Percentiles rank a stretch among this genome's conserved stretches.
These are phyloP conservation scores for Cydia fagiglandana DNA, from an alignment of 1,140 invertebrate genomes.

Conservation along the genomic window DNA sequence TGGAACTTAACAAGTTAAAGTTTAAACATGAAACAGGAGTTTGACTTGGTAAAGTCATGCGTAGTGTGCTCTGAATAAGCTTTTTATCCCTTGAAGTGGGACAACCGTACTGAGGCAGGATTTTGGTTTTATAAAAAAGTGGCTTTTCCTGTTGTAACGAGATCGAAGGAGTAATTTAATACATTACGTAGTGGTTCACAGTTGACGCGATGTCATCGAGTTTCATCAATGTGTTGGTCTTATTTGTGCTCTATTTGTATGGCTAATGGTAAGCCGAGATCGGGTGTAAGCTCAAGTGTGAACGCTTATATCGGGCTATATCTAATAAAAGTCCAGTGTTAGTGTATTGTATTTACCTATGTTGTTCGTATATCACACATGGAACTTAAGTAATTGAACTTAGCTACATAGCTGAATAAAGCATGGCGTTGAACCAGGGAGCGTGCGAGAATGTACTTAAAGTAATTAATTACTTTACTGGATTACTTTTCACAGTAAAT, in stretches of 20 bases:
- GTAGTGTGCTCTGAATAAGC: constrained; percentile 29
- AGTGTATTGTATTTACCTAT: not conserved
- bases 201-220: constrained; percentile 24
- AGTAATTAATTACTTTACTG: constrained; percentile 31
- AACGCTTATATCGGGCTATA: not conserved
- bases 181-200: constrained; percentile 24
- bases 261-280: constrained; percentile 10
- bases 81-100: not conserved
- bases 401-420: constrained; percentile 1
- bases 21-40: constrained; percentile 35
- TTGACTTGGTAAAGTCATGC: not conserved
- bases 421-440: not conserved
- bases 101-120: not conserved
- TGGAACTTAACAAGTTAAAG: constrained; percentile 35
- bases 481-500: constrained; percentile 25
- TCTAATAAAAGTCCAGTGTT: constrained; percentile 1
- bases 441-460: constrained; percentile 26
- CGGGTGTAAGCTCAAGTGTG: constrained; percentile 13
- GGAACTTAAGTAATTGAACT: constrained; percentile 26
- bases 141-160: constrained; percentile 23
- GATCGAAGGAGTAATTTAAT: constrained; percentile 21
- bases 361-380: constrained; percentile 11
- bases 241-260: not conserved
- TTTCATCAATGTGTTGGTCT: constrained; percentile 15
- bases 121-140: constrained; percentile 14